These are phyloP conservation scores for Salticus scenicus DNA, from an alignment of 2,888 invertebrate genomes.

Conservation along the genomic window DNA sequence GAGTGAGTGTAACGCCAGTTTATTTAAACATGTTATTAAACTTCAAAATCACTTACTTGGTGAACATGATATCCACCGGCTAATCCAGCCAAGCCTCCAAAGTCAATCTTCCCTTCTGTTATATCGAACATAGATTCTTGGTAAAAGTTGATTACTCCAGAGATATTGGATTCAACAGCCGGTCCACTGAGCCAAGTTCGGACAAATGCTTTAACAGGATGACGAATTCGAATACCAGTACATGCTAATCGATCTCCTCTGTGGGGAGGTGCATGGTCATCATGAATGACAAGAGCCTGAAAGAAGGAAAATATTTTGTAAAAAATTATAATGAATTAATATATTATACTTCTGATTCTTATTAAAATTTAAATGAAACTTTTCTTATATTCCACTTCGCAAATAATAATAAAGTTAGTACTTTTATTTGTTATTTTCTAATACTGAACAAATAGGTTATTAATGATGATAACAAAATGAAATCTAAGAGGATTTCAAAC, in stretches of 20 bases:
- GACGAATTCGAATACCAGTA: constrained; percentile 79
- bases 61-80: constrained; percentile 87
- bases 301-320: constrained; percentile 81
- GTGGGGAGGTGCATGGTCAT: constrained; percentile 90
- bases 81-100: constrained; percentile 83
- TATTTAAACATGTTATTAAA: too few species aligned
- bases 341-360: too few species aligned
- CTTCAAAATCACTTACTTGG: constrained; percentile 83
- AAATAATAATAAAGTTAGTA: too few species aligned
- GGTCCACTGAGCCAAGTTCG: constrained; percentile 67
- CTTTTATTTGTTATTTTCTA: too few species aligned
- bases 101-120: constrained; percentile 84
- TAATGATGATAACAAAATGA: too few species aligned
- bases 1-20: too few species aligned
- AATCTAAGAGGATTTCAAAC: too few species aligned
- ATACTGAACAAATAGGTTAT: too few species aligned
- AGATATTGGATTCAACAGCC: constrained; percentile 70
- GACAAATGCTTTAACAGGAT: constrained; percentile 71
- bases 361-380: too few species aligned
- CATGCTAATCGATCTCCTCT: constrained; percentile 92
- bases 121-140: constrained; percentile 91
- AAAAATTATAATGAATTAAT: too few species aligned
- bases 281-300: constrained; percentile 84
- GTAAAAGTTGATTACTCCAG: constrained; percentile 79
- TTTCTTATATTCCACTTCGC: too few species aligned